Evolutionary conservation across 2,113 vertebrate species (phyloP), one percentile per base, ranked within the genome.

Genomic region (Etheostoma spectabile): DNA sequence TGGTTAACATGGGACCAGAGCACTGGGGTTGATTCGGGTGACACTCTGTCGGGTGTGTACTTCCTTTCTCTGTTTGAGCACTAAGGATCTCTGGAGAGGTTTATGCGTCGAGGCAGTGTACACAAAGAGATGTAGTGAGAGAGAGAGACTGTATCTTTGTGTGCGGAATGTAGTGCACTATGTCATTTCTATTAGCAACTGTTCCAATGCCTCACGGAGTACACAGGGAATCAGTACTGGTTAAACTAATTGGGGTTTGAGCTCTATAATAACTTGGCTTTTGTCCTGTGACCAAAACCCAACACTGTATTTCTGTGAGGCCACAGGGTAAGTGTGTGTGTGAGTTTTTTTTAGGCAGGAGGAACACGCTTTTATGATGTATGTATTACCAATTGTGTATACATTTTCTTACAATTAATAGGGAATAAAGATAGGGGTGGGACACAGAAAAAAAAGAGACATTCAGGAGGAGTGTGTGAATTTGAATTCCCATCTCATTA

Each of bases 1-100:
- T 57, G 49, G 57, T 85, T 90, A 74, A 82, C 86, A 24, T 12
- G 3, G 65, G 75, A 80, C 77, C 84, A 81, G 77, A 84, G 70
- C 48, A 19, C 7, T 14, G 18, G 13, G 69, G 52, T 35, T 56
- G 73, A 72, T 80, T 45, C 57, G 14, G 76, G 65, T 80, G 57
- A 56, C 30, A 48, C 70, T 66, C 59, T 21, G 35, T 79, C 51
- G 60, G 59, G 24, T 79, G 74, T 77, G 49, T 35, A 15, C 48
- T 35, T 81, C 52, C 59, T 83, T 78, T 49, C 55, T 76, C 51
- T 15, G 70, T 73, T 59, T 70, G 79, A 84, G 64, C 45, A 6
- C 52, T 15, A 48, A 61, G 48, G 48, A 48, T 79, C 68, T 61
- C 38, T 22, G 21, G 56, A 66, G 33, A 18, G 70, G 57, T 64